Evolutionary conservation across 2,797 vertebrate species (phyloP).

Genomic region (Sebastes melanostomus): DNA sequence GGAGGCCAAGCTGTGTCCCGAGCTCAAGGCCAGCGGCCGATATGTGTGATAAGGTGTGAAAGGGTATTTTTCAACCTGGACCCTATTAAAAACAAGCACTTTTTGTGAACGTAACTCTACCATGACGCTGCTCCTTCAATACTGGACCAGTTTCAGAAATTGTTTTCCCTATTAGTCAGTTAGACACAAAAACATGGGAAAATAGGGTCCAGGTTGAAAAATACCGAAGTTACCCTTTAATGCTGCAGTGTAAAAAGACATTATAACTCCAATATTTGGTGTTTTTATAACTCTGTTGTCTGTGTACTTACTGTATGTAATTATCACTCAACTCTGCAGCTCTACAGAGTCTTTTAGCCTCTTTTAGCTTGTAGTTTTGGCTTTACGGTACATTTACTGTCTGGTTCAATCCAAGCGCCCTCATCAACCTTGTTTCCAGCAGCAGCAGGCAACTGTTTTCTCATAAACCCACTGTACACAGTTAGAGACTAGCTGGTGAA

Average conservation of each 20-base stretch:
- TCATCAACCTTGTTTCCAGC: neutral
- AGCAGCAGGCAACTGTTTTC: neutral
- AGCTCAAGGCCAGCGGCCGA: conserved; percentile 57
- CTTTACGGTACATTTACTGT: neutral
- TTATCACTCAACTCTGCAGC: neutral
- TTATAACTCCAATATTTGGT: conserved; percentile 4
- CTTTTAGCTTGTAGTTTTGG: neutral
- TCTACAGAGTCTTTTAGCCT: neutral
- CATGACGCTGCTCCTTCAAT: no score
- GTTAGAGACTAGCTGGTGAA: neutral
- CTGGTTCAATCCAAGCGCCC: neutral
- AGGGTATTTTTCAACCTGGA: no score
- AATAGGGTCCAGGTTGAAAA: no score
- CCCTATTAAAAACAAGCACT: no score
- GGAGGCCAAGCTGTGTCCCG: conserved; percentile 73
- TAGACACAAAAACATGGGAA: no score
- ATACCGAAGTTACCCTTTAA: no score
- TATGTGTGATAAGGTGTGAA: conserved; percentile 49
- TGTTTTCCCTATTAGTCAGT: no score
- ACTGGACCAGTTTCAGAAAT: no score
- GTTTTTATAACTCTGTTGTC: neutral
- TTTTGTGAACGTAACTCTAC: no score
- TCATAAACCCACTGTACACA: neutral
- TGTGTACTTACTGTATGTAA: neutral
- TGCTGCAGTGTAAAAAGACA: neutral